Conservation (phyloP, 2,888 invertebrate species). For the Phragmatobia fuliginosa region DNA sequence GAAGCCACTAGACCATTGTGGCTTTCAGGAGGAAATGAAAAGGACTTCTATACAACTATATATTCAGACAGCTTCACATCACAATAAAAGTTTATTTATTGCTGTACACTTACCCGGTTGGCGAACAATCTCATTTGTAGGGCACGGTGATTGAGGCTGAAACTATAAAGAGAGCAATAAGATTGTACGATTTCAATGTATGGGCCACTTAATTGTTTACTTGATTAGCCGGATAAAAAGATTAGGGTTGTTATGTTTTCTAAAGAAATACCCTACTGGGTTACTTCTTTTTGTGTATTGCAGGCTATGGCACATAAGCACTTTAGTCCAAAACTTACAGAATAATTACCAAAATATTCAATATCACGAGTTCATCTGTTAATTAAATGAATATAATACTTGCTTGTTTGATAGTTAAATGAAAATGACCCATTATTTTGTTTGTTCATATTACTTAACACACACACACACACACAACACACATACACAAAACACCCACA, state of each 20-base stretch:
- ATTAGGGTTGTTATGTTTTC: background rate
- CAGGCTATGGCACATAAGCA: background rate
- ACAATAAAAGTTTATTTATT: constrained; percentile 8
- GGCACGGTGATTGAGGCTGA: constrained; percentile 37
- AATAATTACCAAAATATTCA: background rate
- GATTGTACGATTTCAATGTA: constrained; percentile 29
- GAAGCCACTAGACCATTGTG: too few relatives aligned
- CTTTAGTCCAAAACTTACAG: background rate
- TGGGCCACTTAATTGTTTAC: constrained; percentile 32
- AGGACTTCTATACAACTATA: background rate
- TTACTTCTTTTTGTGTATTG: background rate
- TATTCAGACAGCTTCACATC: background rate
- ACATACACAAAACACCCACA: too few relatives aligned
- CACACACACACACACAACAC: too few relatives aligned
- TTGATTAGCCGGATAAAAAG: constrained; percentile 19
- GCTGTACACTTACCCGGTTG: constrained; percentile 1
- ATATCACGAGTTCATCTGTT: too few relatives aligned
- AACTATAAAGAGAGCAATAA: constrained; percentile 38
- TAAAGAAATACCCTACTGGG: too few relatives aligned
- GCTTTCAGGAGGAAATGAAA: too few relatives aligned
- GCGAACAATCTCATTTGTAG: constrained; percentile 27
- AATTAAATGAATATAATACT: too few relatives aligned
- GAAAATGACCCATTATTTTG: too few relatives aligned
- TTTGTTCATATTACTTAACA: too few relatives aligned
- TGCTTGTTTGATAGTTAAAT: too few relatives aligned